Percentiles rank a stretch among this genome's conserved stretches.
These are phyloP conservation scores for Hyles vespertilio DNA, from an alignment of 1,140 invertebrate genomes.

Conservation along the genomic window DNA sequence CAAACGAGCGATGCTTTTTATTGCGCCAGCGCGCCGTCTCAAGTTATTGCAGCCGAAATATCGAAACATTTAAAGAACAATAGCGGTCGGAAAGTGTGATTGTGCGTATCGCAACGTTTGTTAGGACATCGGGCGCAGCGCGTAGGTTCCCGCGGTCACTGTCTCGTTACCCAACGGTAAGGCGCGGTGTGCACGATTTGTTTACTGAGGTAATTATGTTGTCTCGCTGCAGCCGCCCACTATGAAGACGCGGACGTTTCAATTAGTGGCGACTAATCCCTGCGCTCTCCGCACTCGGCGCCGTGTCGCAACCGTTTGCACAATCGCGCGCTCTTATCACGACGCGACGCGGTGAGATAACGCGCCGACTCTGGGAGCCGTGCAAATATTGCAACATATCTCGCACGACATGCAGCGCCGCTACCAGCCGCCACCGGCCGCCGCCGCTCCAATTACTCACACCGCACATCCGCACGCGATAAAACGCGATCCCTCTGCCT, in stretches of 20 bases:
- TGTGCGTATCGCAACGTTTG: conserved; percentile 20
- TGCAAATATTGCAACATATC: conserved; percentile 22
- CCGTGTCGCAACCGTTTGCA: conserved; percentile 20
- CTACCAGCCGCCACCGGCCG: neutral
- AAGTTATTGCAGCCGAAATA: conserved; percentile 25
- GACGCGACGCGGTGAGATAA: conserved; percentile 11
- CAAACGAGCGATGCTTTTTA: conserved; percentile 18
- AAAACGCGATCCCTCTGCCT: neutral
- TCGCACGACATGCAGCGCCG: neutral
- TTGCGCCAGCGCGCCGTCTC: neutral
- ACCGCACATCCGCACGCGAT: neutral
- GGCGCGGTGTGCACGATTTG: conserved; percentile 24
- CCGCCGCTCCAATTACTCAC: neutral
- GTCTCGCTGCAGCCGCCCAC: conserved; percentile 26
- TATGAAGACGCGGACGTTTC: conserved; percentile 27
- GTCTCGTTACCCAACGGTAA: conserved; percentile 30
- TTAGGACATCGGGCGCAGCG: conserved; percentile 10
- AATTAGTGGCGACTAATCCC: conserved; percentile 29
- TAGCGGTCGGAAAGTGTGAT: conserved; percentile 9
- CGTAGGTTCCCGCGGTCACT: conserved; percentile 28
- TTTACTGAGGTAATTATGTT: conserved; percentile 38
- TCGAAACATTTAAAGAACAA: conserved; percentile 15
- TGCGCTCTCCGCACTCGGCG: conserved; percentile 5
- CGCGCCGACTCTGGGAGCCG: conserved; percentile 15
- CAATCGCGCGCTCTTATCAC: conserved; percentile 20